Percentiles rank a stretch among this genome's conserved stretches.
phyloP scores from a whole-genome alignment of 2,888 invertebrate genomes.

The Thymelicus sylvestris region DNA sequence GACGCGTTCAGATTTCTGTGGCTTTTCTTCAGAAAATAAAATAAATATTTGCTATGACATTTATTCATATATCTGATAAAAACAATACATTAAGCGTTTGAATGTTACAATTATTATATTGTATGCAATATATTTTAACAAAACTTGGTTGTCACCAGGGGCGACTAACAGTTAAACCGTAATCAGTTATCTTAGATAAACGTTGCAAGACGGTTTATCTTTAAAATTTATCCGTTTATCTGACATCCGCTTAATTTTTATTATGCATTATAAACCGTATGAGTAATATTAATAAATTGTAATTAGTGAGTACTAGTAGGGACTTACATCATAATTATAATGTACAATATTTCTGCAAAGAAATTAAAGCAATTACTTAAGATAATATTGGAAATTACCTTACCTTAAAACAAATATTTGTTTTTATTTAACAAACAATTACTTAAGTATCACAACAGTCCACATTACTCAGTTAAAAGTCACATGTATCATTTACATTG shows the following conservation, averaged over 20 bases:
- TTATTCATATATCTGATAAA: too few species aligned
- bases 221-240: neutral
- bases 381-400: constrained; percentile 1
- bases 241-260: constrained; percentile 5
- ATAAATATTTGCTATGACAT: too few species aligned
- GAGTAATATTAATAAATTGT: neutral
- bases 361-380: too few species aligned
- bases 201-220: neutral
- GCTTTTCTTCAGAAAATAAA: too few species aligned
- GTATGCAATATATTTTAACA: neutral
- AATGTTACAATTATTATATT: too few species aligned
- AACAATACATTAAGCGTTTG: too few species aligned
- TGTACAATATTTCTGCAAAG: too few species aligned
- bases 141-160: neutral
- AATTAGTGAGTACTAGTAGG: too few species aligned
- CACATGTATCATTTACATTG: constrained; percentile 12
- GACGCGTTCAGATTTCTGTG: neutral
- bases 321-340: too few species aligned
- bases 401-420: constrained; percentile 6
- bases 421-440: constrained; percentile 6
- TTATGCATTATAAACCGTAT: neutral
- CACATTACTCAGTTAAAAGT: neutral
- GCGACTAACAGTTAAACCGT: neutral
- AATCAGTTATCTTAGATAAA: constrained; percentile 18
- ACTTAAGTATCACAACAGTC: constrained; percentile 17